phyloP scores from a whole-genome alignment of 2,797 vertebrate genomes.

The Pteronotus mesoamericanus region DNA sequence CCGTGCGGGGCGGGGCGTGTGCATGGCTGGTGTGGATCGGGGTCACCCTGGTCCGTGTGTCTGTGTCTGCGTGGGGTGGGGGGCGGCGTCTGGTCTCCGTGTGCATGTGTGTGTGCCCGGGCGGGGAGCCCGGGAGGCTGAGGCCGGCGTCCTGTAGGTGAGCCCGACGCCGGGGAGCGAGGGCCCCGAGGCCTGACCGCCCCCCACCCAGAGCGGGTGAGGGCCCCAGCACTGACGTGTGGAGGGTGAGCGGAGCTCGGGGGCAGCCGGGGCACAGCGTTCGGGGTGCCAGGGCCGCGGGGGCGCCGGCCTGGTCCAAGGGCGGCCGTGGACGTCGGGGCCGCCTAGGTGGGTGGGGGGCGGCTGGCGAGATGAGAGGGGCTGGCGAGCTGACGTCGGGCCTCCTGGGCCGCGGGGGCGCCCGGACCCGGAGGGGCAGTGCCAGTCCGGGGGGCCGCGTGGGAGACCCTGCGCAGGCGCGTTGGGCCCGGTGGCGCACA shows the following conservation, averaged over 20 bases:
- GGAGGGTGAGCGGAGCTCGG: background rate
- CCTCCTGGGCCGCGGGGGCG: accelerated
- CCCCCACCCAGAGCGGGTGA: accelerated
- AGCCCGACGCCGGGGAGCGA: accelerated
- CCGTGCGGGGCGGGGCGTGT: accelerated
- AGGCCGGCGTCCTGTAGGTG: background rate
- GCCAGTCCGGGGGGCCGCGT: accelerated
- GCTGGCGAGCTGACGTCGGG: accelerated
- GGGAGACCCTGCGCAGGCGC: background rate
- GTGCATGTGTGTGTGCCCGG: accelerated
- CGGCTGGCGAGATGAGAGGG: background rate
- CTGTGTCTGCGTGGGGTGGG: too few relatives aligned
- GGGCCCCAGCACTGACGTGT: accelerated
- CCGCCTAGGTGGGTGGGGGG: background rate
- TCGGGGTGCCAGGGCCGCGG: background rate
- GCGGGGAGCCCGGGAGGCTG: accelerated
- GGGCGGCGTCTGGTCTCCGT: too few relatives aligned
- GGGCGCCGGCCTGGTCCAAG: accelerated
- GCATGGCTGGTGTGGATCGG: background rate
- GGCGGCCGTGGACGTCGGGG: background rate
- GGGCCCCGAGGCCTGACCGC: background rate
- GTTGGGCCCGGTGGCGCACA: background rate
- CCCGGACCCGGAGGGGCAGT: background rate
- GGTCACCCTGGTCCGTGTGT: background rate
- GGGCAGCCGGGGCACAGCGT: background rate